These are phyloP conservation scores for Saturnia pavonia DNA, from an alignment of 2,888 invertebrate genomes.

Conservation along the genomic window DNA sequence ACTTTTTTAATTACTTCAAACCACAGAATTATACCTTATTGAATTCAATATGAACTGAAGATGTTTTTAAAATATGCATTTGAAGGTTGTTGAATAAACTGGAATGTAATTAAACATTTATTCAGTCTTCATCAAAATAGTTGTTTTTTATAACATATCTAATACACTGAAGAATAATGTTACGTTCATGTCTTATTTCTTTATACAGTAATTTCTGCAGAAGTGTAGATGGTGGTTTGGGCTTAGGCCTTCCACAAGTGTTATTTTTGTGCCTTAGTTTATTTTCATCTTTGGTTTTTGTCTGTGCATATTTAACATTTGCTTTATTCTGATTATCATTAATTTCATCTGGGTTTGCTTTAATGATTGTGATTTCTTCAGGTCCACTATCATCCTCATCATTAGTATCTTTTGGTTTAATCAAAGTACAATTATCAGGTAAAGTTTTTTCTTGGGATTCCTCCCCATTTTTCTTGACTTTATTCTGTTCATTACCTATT, in stretches of 20 bases:
- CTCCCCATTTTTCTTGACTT: background rate
- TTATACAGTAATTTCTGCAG: conserved; percentile 87
- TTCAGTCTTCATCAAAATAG: conserved; percentile 82
- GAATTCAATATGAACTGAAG: no score
- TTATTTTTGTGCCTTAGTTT: conserved; percentile 17
- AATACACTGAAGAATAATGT: conserved; percentile 93
- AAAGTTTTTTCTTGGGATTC: background rate
- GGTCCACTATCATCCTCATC: conserved; percentile 71
- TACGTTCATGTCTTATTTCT: conserved; percentile 93
- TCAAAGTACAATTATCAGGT: conserved; percentile 1
- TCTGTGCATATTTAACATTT: conserved; percentile 26
- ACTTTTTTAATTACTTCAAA: no score
- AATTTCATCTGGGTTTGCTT: conserved; percentile 22
- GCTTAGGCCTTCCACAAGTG: conserved; percentile 34
- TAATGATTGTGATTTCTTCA: conserved; percentile 54
- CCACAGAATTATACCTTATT: no score
- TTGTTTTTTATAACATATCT: conserved; percentile 89
- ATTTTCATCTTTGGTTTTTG: conserved; percentile 22
- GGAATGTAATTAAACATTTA: conserved; percentile 12
- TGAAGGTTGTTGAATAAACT: background rate
- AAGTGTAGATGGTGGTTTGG: conserved; percentile 79
- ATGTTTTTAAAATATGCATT: no score
- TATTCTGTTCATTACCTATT: background rate
- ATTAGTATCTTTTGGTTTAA: conserved; percentile 6
- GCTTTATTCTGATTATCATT: conserved; percentile 15